Conservation (phyloP, 2,113 vertebrate species). For the Psittacula cyanocephala region DNA sequence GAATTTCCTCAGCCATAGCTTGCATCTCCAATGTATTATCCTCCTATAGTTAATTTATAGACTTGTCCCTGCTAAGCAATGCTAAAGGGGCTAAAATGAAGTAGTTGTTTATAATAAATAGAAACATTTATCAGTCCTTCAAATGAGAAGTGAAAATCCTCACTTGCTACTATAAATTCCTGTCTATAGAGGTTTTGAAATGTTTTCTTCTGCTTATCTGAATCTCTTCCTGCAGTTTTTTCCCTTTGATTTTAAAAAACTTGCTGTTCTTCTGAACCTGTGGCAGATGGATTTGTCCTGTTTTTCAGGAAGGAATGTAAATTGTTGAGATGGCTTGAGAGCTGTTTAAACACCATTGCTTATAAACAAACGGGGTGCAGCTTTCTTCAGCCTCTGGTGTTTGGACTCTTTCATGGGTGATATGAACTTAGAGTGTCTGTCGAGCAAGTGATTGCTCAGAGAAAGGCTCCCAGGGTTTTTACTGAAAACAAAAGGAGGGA, state of each 20-base stretch:
- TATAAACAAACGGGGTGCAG: neutral
- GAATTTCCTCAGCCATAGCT: neutral
- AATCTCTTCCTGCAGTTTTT: neutral
- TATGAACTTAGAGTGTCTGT: neutral
- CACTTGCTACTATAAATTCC: neutral
- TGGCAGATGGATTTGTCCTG: neutral
- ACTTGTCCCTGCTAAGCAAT: neutral
- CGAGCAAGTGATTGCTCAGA: neutral
- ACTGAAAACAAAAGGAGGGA: neutral
- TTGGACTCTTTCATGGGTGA: neutral
- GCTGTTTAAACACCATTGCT: neutral
- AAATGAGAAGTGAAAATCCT: neutral
- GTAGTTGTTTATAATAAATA: neutral
- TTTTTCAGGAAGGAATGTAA: constrained; percentile 1
- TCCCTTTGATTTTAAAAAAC: neutral
- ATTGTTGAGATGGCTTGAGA: neutral
- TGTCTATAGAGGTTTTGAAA: neutral
- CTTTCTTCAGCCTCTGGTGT: neutral
- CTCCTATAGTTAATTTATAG: neutral
- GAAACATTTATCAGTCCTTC: neutral
- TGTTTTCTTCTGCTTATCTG: neutral
- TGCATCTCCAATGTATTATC: neutral
- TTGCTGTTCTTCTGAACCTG: neutral
- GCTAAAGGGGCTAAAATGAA: neutral
- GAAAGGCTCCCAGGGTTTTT: neutral